A percentile compares a stretch with the other conserved stretches of the same genome.
These are phyloP conservation scores for Henricia sp. DNA, from an alignment of 53 echinoderm and acorn worm species.

Conservation along the genomic window DNA sequence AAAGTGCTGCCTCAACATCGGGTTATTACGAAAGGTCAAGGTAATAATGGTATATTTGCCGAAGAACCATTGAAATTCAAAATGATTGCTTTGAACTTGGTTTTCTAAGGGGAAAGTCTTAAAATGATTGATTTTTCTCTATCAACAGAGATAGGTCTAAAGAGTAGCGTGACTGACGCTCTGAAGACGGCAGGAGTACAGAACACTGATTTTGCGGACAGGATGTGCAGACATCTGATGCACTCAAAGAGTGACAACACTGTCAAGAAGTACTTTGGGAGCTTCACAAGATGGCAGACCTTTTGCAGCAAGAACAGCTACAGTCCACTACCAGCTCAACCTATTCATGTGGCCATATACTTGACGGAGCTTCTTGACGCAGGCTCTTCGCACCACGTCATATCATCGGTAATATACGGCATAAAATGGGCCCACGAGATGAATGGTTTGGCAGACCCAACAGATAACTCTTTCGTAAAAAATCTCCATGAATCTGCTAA, in stretches of 20 bases:
- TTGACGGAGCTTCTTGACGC: conserved; percentile 19
- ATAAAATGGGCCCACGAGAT: conserved; percentile 54
- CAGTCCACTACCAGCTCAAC: conserved; percentile 19
- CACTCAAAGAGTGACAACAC: conserved; percentile 34
- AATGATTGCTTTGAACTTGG: conserved; percentile 44
- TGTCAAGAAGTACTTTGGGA: conserved; percentile 28
- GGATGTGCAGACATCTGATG: conserved; percentile 42
- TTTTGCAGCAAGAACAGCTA: conserved; percentile 23
- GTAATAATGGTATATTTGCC: conserved; percentile 41
- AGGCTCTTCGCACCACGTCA: conserved; percentile 13
- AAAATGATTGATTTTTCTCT: not conserved
- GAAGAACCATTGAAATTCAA: conserved; percentile 6
- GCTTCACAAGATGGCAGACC: conserved; percentile 41
- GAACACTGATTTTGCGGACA: not conserved
- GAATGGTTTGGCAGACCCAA: not conserved
- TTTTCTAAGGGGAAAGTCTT: not conserved
- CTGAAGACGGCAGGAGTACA: not conserved
- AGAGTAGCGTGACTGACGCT: not conserved
- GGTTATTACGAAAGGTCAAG: not conserved
- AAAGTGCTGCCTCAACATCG: not conserved
- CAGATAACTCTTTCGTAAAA: not conserved
- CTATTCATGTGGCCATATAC: conserved; percentile 47
- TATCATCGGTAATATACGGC: conserved; percentile 25
- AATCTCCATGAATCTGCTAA: conserved; percentile 8
- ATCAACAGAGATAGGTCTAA: conserved; percentile 36